Evolutionary conservation across 2,113 vertebrate species (phyloP), one percentile per base, ranked within the genome.

Genomic region (Tenebrosternarchus preto): DNA sequence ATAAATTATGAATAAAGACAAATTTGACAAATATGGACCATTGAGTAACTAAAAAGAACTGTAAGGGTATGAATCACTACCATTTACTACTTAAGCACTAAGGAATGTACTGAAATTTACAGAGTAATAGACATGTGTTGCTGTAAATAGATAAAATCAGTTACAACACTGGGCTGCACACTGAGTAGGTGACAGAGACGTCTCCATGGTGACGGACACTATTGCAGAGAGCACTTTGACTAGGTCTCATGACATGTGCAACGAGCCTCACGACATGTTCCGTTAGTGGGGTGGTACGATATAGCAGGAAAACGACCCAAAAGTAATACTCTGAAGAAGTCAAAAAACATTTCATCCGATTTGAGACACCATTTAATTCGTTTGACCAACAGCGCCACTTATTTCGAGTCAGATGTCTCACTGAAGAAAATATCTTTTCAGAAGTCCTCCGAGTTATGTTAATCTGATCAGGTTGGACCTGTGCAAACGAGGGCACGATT

Each of bases 131-230:
- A 29, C 61, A 63, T 39, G 68, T 29, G 39, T 15, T 15, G 43
- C 8, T 50, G 43, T 50, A 50, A 15, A 50, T 50, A 50, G 11
- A 43, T 43, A 73, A 78, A 50, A 50, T 50, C 12, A 50, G 15
- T 50, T 66, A 78, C 36, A 70, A 9, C 20, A 59, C n/a, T 31
- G 9, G 61, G 19, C 16, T 39, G 71, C 39, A 84, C 73, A 68
- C 70, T 69, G 46, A 74, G 24, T 64, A 56, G 24, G 76, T 55
- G 46, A 70, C 20, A 57, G 22, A 56, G 11, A n/a, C 33, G 76
- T 84, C 71, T 43, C 83, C 80, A 84, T 82, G 76, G 83, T 64
- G 80, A 84, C 71, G 39, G 64, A 0, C 69, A 81, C 78, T 73
- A 69, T 61, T 68, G 60, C n/a, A 69, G 55, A 72, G 60, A 1